Base-by-base conservation (phyloP, 1,140 invertebrate species). In the Antheraea pernyi region DNA sequence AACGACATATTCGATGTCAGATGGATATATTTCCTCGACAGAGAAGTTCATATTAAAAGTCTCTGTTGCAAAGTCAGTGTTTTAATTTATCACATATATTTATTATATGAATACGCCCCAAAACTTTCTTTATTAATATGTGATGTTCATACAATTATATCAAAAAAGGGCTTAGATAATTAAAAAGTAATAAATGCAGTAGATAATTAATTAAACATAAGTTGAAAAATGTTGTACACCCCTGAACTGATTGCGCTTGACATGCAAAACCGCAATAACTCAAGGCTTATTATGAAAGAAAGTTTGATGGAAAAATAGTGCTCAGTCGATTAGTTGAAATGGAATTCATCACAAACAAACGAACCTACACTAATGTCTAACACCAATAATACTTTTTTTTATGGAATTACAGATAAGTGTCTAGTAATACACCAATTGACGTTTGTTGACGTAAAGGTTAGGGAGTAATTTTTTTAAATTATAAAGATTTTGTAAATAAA, bases 241-340 rank as follows among this genome's bases (percentile, higher is more conserved):
- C 13, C 46, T 53, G 46, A 13, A 53, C 9, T n/a, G 46, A 53
- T 74, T 59, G 72, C 70, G 53, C n/a, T 60, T 63, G 77, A 82
- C 84, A 90, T 86, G 88, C 86, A 80, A 88, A 84, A 81, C 82
- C 76, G 81, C 86, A 79, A 82, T 83, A 85, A 85, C 74, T 76
- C 62, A 62, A 72, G 72, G 73, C 79, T 82, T 85, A 76, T 74
- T 80, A 84, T 77, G 73, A 80, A 84, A 80, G 81, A 80, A 84
- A 80, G 72, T 84, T 77, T 69, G 71, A 61, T 73, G 70, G 61
- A 73, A 75, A 78, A 76, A 78, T 76, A 75, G 72, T 68, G 59
- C 37, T 68, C 80, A 79, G 77, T 79, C 70, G 70, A 68, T 71
- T 72, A 61, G 18, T 65, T 74, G 73, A 78, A 76, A 60, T 63